Base-by-base conservation (phyloP, 2,797 vertebrate species). In the Allobates femoralis region DNA sequence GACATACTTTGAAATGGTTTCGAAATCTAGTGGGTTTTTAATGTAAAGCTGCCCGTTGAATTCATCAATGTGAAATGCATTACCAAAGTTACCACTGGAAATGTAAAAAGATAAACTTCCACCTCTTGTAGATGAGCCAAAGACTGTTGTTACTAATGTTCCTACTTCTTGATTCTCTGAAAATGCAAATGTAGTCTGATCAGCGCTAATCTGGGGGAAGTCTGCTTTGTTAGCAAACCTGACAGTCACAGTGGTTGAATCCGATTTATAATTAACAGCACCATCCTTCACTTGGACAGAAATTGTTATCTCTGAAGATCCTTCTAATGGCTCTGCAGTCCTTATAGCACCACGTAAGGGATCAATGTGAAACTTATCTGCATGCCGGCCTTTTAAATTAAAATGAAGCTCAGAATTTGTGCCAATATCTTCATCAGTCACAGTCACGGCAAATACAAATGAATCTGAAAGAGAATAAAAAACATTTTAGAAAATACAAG, bases 401-500 rank as follows among this genome's bases (percentile, higher is more conserved):
- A 97, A 99, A 90, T 97, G 96, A 58, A 99, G 96, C 90, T 98
- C 95, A 0, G 97, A 95, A 0, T 99, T 99, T 83, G 96, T 93
- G 15, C 98, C 97, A 0, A 94, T 91, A 85, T 99, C 98, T 2
- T 97, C 97, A 41, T 99, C 98, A 0, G 97, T 98, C 88, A 99
- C 98, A 0, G 98, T 99, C 18, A 99, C 98, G 0, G 98, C 98
- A 92, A 99, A 99, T 83, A 99, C 97, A 23, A 99, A 93, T 0
- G 97, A 96, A 53, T 97, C 98, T 99, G 87, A 53, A 91, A 91
- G 0, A 1, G 23, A 30, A 18, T 51, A 51, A 51, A 64, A n/a
- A 19, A 79, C 32, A 79, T 60, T 23, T 23, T 26, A 11, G 2
- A 50, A n/a, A 80, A 50, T n/a, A 75, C 18, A 46, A n/a, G 14